phyloP scores from a whole-genome alignment of 2,113 vertebrate species.

The Sylvietta virens region DNA sequence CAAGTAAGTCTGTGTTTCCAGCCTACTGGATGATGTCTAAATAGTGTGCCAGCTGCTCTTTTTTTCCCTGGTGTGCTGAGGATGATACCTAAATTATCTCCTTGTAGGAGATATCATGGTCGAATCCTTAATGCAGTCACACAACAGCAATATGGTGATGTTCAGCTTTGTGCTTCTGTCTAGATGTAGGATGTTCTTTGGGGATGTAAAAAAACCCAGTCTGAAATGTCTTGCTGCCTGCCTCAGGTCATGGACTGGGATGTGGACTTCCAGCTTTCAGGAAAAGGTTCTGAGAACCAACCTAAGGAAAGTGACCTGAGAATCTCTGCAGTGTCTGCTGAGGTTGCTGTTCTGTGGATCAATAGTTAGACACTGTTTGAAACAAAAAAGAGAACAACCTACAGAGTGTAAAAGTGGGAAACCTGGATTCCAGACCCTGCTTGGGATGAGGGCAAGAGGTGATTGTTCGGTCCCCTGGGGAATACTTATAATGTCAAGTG shows the following conservation, averaged over 20 bases:
- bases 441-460: neutral
- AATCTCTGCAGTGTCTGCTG: neutral
- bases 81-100: neutral
- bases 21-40: neutral
- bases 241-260: neutral
- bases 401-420: neutral
- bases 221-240: neutral
- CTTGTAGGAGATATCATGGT: too few relatives aligned
- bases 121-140: neutral
- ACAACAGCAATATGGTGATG: neutral
- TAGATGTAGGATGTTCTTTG: neutral
- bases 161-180: neutral
- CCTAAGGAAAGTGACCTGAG: neutral
- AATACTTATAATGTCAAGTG: neutral
- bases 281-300: neutral
- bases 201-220: neutral
- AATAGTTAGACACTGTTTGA: neutral
- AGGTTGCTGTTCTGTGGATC: neutral
- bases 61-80: neutral
- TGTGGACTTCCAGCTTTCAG: neutral
- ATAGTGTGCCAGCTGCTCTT: rapidly evolving
- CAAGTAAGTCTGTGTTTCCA: constrained; percentile 72
- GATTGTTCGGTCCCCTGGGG: neutral
- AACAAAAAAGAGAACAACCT: neutral
- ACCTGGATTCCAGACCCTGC: neutral